These are phyloP conservation scores for Sialis lutaria DNA, from an alignment of 2,888 invertebrate genomes.

Conservation along the genomic window DNA sequence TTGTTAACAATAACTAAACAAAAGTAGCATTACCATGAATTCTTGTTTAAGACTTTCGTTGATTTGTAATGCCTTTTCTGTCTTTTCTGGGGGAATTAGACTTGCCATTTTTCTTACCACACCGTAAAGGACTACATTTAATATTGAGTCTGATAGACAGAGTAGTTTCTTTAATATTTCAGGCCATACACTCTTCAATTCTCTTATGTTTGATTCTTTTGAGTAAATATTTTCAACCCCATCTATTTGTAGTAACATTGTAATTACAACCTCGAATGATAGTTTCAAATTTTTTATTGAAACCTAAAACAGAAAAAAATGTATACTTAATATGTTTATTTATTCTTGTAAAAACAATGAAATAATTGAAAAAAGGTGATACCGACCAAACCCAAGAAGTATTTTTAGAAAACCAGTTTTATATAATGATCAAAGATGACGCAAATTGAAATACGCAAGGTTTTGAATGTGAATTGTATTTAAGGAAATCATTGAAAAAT, in stretches of 20 bases:
- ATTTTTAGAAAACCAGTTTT: neutral
- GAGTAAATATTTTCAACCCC: slow-evolving; percentile 47
- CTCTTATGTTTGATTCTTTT: slow-evolving; percentile 34
- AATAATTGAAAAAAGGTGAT: too few relatives aligned
- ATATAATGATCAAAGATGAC: neutral
- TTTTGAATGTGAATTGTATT: neutral
- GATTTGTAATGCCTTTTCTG: slow-evolving; percentile 1
- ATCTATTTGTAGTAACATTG: slow-evolving; percentile 40
- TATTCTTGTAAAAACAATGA: slow-evolving; percentile 8
- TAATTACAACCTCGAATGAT: slow-evolving; percentile 40
- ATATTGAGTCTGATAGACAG: slow-evolving; percentile 46
- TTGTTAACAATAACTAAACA: neutral
- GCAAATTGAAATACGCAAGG: too few relatives aligned
- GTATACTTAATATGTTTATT: slow-evolving; percentile 6
- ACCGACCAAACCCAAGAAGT: too few relatives aligned
- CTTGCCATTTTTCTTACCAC: slow-evolving; percentile 21
- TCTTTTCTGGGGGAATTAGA: slow-evolving; percentile 1
- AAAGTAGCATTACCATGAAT: neutral
- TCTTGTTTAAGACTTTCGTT: neutral
- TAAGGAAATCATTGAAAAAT: slow-evolving; percentile 1
- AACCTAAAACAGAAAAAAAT: slow-evolving; percentile 25
- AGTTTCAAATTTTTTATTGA: slow-evolving; percentile 45
- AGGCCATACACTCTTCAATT: slow-evolving; percentile 39
- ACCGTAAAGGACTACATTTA: slow-evolving; percentile 41
- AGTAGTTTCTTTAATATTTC: slow-evolving; percentile 45